Base-by-base conservation (phyloP, 2,113 vertebrate species). In the Mesitornis unicolor region DNA sequence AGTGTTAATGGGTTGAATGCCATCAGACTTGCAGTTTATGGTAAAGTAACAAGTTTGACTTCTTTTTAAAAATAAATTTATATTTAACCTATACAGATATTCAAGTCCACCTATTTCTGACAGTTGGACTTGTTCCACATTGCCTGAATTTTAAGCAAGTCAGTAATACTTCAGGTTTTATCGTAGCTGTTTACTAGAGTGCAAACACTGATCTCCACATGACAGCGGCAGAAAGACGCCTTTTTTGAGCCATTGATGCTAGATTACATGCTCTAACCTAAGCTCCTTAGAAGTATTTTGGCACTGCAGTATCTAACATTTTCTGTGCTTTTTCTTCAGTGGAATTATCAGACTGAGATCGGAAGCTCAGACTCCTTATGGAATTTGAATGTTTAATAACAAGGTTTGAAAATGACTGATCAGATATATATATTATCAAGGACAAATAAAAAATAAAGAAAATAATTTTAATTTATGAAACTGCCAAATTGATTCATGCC, bases 11-110 rank as follows among this genome's bases (percentile, higher is more conserved):
- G 36, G 10, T 85, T 87, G 59, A 93, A 85, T 90, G 76, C 56
- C 71, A 75, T 90, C 81, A 90, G 87, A 84, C 80, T 89, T 81
- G 38, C 67, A 83, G 87, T 92, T 97, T 95, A 80, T 84, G 54
- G 21, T 22, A 90, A 48, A 96, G 45, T 40, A 92, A 78, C 6
- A 22, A 81, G 91, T 95, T 95, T 94, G 82, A 96, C 82, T 96
- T 96, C 87, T 95, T 93, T 96, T 93, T 96, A 92, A 85, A 93
- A 95, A 96, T 84, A 96, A 96, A 96, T 94, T 95, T 84, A 97
- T 97, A 97, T 96, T 97, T 97, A 97, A 97, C 91, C 91, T 97
- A 96, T 96, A 92, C 59, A 94, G 59, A 79, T 96, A 91, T 96
- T 95, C 95, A 96, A 95, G 93, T 92, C 92, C 89, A 95, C 35